Base-by-base conservation (phyloP, 2,888 invertebrate species). In the Nephrotoma guestfalica region DNA sequence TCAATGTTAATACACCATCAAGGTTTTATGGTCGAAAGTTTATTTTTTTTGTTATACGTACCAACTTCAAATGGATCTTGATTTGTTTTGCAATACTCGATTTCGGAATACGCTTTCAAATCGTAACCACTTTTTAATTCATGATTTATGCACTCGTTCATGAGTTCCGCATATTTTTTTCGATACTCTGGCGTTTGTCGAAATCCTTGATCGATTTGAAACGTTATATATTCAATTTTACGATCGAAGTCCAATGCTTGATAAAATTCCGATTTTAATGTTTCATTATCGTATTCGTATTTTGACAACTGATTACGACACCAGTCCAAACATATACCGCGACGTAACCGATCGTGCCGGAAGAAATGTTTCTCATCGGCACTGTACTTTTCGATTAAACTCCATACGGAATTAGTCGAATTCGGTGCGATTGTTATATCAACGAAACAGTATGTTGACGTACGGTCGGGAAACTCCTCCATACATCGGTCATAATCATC, bases 401-500 rank as follows among this genome's bases (percentile, higher is more conserved):
- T 71, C 86, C 86, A 86, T 41, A 86, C 15, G 0, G 13, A 15
- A 57, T 41, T 43, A 5, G 41, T 85, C 18, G 41, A n/a, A n/a
- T 86, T 86, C 40, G 86, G 85, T 6, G 18, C 45, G 2, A 86
- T 86, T 43, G 45, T 51, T 40, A 18, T 43, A n/a, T 51, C 41
- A 41, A 86, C 86, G 18, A 86, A n/a, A 85, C 86, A 86, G 45
- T 85, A 86, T 13, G 71, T 42, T 41, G 86, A 4, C 5, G 88
- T 88, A 87, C 93, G 93, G 7, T 57, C 57, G 41, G 85, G 84
- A 84, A 84, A 43, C 6, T 90, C 90, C 87, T 90, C 89, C 18
- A 91, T 89, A 88, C 91, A 91, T 7, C 89, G 89, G 88, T 91
- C 91, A 40, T 91, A 91, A 88, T 91, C 90, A 87, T 91, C 91